Base-by-base conservation (phyloP, 2,113 vertebrate genomes). In the Burhinus oedicnemus region DNA sequence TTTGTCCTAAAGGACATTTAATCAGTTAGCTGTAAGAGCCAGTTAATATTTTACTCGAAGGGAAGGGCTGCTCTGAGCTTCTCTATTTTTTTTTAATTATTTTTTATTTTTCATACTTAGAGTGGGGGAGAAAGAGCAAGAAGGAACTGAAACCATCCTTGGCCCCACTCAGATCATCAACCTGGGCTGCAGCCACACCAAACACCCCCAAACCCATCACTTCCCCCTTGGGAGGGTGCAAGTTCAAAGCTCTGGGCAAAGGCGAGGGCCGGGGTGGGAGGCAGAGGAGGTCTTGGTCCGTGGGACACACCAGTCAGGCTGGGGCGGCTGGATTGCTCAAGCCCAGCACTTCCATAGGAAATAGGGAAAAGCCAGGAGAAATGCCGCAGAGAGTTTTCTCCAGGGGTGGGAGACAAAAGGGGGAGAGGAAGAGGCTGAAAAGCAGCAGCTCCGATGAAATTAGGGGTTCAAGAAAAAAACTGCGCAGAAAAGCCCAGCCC, bases 41-140 rank as follows among this genome's bases (percentile, higher is more conserved):
- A 27, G 96, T 97, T 97, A 98, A 97, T 97, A 30, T 97, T 97
- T 97, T 57, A 97, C 96, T 79, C 3, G 0, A 57, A 93, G 79
- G 82, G 51, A 80, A 87, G 78, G 79, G 83, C 68, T 81, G 93
- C 60, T 85, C 74, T 0, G 7, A 62, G 86, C 42, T 30, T 81
- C 55, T 44, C 11, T 42, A 2, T 76, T 81, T 49, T 14, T 55
- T 77, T 44, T 30, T 42, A 30, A 44, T 65, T 42, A 3, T 23
- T 51, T 84, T 88, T 71, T 45, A 58, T 40, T 80, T 87, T 76
- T 89, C 51, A 61, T 83, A 87, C 40, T 34, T 79, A 42, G 23
- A 2, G 12, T 79, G 9, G 21, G 18, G n/a, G 9, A 84, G 52
- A 85, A 87, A 87, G 79, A 77, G 51, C 47, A 54, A 75, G 47